Percentiles rank a stretch among this genome's conserved stretches.
These are phyloP conservation scores for Deilephila porcellus DNA, from an alignment of 2,888 invertebrate genomes.

Conservation along the genomic window DNA sequence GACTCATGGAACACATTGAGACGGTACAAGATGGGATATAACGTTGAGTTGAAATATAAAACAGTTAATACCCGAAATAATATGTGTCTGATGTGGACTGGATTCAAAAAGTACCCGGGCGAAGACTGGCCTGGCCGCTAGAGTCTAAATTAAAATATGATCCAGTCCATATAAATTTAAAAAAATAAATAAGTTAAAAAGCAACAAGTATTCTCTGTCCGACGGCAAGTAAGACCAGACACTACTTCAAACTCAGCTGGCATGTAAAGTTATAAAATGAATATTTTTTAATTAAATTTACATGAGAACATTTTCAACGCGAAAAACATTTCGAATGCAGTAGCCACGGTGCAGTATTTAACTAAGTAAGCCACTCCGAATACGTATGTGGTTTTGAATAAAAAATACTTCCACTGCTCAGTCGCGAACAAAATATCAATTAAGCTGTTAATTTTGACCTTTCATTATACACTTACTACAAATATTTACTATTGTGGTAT, in stretches of 20 bases:
- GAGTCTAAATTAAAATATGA: not conserved
- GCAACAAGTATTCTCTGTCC: constrained; percentile 28
- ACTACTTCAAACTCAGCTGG: constrained; percentile 12
- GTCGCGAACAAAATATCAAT: not conserved
- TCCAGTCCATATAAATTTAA: not conserved
- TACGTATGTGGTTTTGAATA: not conserved
- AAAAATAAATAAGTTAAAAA: constrained; percentile 35
- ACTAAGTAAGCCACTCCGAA: constrained; percentile 13
- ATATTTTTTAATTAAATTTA: constrained; percentile 17
- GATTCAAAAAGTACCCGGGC: too few relatives aligned
- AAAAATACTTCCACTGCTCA: not conserved
- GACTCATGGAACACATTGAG: too few relatives aligned
- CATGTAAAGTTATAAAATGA: constrained; percentile 13
- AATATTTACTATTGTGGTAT: not conserved
- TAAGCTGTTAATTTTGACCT: not conserved
- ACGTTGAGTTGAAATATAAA: too few relatives aligned
- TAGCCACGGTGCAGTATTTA: constrained; percentile 5
- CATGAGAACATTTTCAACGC: constrained; percentile 3
- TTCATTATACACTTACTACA: not conserved
- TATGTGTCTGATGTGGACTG: too few relatives aligned
- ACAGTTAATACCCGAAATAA: too few relatives aligned
- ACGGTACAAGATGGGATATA: too few relatives aligned
- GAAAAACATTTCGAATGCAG: constrained; percentile 23
- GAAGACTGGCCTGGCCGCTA: too few relatives aligned
- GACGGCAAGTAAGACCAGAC: not conserved